phyloP scores from a whole-genome alignment of 2,797 vertebrate species.

The Urosaurus nigricauda region DNA sequence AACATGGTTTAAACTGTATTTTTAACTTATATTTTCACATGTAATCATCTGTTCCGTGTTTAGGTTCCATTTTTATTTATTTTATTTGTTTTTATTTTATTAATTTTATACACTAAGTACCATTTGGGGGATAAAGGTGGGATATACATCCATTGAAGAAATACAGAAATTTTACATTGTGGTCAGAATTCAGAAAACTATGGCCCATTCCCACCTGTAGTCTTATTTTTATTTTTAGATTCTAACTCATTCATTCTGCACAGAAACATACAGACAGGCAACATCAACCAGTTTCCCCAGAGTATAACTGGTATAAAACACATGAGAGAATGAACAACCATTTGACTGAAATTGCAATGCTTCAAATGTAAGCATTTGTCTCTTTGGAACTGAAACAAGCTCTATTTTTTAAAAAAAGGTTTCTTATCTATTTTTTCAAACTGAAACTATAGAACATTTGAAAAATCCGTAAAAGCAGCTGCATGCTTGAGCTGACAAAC shows the following conservation, averaged over 20 bases:
- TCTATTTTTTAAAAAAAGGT: not conserved
- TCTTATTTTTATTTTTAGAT: not conserved
- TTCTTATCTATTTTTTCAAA: not conserved
- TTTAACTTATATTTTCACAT: not conserved
- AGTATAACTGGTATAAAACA: not conserved
- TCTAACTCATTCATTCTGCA: not conserved
- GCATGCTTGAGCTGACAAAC: not conserved
- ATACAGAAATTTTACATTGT: not conserved
- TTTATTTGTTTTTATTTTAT: too few relatives aligned
- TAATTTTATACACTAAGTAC: too few relatives aligned
- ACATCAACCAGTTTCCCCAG: not conserved
- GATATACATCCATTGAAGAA: not conserved
- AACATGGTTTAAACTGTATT: not conserved
- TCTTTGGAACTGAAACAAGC: not conserved
- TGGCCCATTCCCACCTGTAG: not conserved
- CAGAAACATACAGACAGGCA: not conserved
- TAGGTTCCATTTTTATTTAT: not conserved
- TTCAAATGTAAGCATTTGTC: not conserved
- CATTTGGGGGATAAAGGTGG: not conserved
- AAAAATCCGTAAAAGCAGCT: not conserved
- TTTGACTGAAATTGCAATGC: constrained; percentile 26
- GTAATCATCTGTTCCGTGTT: not conserved
- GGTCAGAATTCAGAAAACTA: not conserved
- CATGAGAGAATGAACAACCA: not conserved
- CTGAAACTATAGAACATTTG: not conserved